Evolutionary conservation across 2,797 vertebrate genomes (phyloP).

Genomic region (Dromococcyx pavoninus): DNA sequence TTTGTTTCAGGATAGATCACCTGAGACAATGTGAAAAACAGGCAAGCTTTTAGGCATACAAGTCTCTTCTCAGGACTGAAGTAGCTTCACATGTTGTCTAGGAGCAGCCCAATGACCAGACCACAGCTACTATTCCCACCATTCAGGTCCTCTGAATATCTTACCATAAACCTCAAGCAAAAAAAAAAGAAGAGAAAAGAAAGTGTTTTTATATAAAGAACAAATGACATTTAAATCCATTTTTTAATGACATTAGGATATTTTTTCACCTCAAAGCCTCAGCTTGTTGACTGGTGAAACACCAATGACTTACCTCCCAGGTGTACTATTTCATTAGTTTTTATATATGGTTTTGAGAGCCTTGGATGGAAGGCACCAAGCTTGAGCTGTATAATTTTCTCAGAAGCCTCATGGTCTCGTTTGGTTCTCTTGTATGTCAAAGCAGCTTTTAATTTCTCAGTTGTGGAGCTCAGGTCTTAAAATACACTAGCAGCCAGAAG

Average conservation of each 20-base stretch:
- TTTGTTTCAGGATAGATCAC: not conserved
- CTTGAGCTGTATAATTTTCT: not conserved
- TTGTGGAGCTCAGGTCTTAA: slow-evolving; percentile 12
- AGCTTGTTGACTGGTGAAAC: slow-evolving; percentile 19
- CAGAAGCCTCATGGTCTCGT: slow-evolving; percentile 23
- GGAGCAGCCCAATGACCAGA: not conserved
- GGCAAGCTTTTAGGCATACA: not conserved
- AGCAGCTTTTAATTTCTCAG: slow-evolving; percentile 54
- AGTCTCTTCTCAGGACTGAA: not conserved
- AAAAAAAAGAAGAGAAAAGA: not conserved
- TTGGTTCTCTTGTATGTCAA: slow-evolving; percentile 7
- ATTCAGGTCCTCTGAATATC: not conserved
- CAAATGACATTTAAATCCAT: not conserved
- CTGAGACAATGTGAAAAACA: not conserved
- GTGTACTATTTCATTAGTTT: slow-evolving; percentile 9
- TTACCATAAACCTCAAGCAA: not conserved
- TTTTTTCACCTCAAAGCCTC: not conserved
- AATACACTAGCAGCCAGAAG: not conserved
- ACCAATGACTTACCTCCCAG: not conserved
- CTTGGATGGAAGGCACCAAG: not conserved
- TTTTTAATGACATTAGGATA: not conserved
- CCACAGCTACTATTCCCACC: not conserved
- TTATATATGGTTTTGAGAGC: slow-evolving; percentile 23
- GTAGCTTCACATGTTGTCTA: not conserved
- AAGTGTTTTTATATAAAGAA: not conserved